Base-by-base conservation (phyloP, 2,797 vertebrate species). In the Gymnodraco acuticeps region DNA sequence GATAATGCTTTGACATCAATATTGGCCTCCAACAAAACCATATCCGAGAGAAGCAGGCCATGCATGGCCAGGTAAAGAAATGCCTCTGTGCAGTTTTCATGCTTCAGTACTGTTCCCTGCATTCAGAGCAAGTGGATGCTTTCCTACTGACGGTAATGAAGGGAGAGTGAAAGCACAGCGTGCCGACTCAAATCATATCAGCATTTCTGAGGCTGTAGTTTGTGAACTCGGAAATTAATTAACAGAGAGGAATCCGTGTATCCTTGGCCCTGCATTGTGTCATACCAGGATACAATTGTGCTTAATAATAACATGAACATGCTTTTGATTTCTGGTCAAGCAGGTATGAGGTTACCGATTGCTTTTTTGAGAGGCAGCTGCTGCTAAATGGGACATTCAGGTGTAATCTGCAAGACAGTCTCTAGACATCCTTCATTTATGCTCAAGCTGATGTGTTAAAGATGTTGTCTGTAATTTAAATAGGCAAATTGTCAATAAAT, bases 1-100 rank as follows among this genome's bases (percentile, higher is more conserved):
- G 82, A 79, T 88, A 83, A 82, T 71, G 70, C 76, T 64, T 69
- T 58, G 41, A 84, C 90, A 89, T 88, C 80, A 81, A 80, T 82
- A 85, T 73, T 56, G 3, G n/a, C 65, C 52, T 45, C 51, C 70
- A 50, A 41, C 62, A 68, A 50, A 70, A 75, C 33, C 63, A 48
- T 45, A 66, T 86, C 42, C 17, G 54, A 56, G 68, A 62, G 77
- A 65, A 79, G 68, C 66, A 51, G 63, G 60, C 42, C 67, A 3
- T 80, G 64, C 68, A 58, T n/a, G 54, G 52, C 63, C 79, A 87
- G 77, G 84, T 84, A 78, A 73, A 55, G 41, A 81, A 78, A 70
- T 67, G 64, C 58, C 74, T 70, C 51, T 65, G 70, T 83, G 82
- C 74, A 69, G 50, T 58, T 82, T 86, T 84, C 75, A 81, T 87